Conservation (phyloP, 2,888 invertebrate species). For the Galerucella pusilla region DNA sequence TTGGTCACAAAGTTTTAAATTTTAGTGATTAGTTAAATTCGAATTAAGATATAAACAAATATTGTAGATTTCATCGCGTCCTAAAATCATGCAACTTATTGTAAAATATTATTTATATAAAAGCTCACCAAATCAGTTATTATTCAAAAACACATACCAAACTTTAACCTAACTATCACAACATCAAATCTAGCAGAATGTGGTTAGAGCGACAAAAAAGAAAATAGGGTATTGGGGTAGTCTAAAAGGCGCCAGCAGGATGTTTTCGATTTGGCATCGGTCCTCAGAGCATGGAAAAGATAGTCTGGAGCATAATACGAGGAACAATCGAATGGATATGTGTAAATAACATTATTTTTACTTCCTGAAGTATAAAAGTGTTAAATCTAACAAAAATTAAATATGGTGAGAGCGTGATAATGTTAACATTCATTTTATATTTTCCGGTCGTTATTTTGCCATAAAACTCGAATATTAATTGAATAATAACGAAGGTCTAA, state of each 20-base stretch:
- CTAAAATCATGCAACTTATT: too few relatives aligned
- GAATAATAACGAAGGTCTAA: too few relatives aligned
- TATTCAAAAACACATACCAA: not conserved
- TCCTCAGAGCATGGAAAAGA: slow-evolving; percentile 8
- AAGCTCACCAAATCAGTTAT: slow-evolving; percentile 10
- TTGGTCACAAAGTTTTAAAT: too few relatives aligned
- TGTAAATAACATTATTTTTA: not conserved
- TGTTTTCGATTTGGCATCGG: slow-evolving; percentile 29
- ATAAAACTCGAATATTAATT: too few relatives aligned
- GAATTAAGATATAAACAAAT: too few relatives aligned
- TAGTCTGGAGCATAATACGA: slow-evolving; percentile 16
- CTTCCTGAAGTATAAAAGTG: not conserved
- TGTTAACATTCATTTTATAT: too few relatives aligned
- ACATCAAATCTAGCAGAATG: not conserved
- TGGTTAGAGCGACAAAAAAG: not conserved
- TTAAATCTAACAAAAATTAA: not conserved
- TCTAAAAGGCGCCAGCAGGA: slow-evolving; percentile 30
- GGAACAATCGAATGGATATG: not conserved
- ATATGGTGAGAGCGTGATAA: too few relatives aligned
- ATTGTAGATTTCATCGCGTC: too few relatives aligned
- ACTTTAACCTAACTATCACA: not conserved
- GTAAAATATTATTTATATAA: slow-evolving; percentile 4
- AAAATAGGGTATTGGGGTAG: slow-evolving; percentile 13
- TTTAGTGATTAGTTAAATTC: too few relatives aligned
- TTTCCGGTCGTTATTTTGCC: not conserved